These are phyloP conservation scores for Melanerpes formicivorus DNA, from an alignment of 2,113 vertebrate genomes.

Conservation along the genomic window DNA sequence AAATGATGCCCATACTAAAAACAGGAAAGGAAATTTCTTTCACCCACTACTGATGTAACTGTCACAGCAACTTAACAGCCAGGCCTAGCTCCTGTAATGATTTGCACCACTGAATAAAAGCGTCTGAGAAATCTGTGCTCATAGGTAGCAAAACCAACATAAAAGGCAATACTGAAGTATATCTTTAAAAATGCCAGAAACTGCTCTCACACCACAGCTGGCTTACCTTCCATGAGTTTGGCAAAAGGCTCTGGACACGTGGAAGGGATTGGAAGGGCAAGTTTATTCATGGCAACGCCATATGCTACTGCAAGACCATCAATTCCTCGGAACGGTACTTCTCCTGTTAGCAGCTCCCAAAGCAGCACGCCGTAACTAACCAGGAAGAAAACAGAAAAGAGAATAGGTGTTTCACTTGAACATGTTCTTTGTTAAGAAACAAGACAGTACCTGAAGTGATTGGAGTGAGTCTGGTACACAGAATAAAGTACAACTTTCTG, in stretches of 20 bases:
- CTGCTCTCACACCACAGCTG: neutral
- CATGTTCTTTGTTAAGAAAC: neutral
- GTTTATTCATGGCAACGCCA: slow-evolving; percentile 97
- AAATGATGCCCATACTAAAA: neutral
- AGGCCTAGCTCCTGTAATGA: neutral
- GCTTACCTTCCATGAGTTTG: slow-evolving; percentile 94
- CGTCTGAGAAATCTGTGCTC: neutral
- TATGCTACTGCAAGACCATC: slow-evolving; percentile 95
- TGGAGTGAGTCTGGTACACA: neutral
- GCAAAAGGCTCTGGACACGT: slow-evolving; percentile 95
- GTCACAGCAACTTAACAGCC: neutral
- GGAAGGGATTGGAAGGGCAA: slow-evolving; percentile 95
- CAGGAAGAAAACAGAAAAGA: neutral
- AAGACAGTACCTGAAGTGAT: neutral
- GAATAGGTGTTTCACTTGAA: neutral
- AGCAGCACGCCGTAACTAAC: slow-evolving; percentile 91
- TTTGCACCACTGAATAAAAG: neutral
- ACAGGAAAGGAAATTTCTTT: neutral
- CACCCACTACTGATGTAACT: neutral
- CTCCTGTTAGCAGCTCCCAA: slow-evolving; percentile 95
- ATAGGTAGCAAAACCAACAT: neutral
- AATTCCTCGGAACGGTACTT: slow-evolving; percentile 95
- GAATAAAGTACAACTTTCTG: neutral
- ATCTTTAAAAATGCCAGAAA: neutral
- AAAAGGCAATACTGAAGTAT: neutral